Evolutionary conservation across 2,113 vertebrate genomes (phyloP), one percentile per base, ranked within the genome.

Genomic region (Tricholaema leucomelas): DNA sequence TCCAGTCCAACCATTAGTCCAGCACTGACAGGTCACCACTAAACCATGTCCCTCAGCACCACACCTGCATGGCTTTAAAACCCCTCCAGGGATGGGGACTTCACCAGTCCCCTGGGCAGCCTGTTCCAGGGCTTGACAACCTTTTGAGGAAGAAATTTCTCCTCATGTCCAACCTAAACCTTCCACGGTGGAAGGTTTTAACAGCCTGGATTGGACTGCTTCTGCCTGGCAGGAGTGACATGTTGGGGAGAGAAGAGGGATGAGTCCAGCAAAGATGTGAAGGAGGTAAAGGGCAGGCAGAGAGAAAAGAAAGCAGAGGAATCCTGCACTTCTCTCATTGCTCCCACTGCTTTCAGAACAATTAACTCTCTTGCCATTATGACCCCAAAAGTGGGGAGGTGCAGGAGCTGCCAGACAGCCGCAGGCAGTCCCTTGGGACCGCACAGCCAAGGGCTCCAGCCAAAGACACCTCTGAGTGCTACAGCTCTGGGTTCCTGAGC

Each of bases 231-330:
- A 69, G 40, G 30, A 59, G 30, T 0, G 8, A 31, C 12, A 36
- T 17, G 1, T 2, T 12, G 4, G 21, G 38, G 23, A 38, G 54
- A 27, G 14, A 21, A 60, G 11, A 77, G 5, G 19, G 28, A 18
- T 8, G 50, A 76, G 30, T 18, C 54, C 73, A 50, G 33, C 67
- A 67, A 9, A 0, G 0, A 8, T 35, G 25, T 1, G 2, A 14
- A n/a, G 50, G 8, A 27, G 50, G 30, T 2, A 4, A 64, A 81
- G 27, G 42, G 36, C 69, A 83, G 15, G 28, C 61, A 83, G 46
- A 40, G 28, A 52, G 19, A 58, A 75, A 16, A 54, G n/a, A 24
- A 59, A 10, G 8, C 8, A 9, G 2, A 13, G 73, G 54, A 81
- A 66, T 23, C 4, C 2, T 54, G 44, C 12, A 8, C 24, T 78